Evolutionary conservation across 2,797 vertebrate species (phyloP).

Genomic region (Anguilla obscura): DNA sequence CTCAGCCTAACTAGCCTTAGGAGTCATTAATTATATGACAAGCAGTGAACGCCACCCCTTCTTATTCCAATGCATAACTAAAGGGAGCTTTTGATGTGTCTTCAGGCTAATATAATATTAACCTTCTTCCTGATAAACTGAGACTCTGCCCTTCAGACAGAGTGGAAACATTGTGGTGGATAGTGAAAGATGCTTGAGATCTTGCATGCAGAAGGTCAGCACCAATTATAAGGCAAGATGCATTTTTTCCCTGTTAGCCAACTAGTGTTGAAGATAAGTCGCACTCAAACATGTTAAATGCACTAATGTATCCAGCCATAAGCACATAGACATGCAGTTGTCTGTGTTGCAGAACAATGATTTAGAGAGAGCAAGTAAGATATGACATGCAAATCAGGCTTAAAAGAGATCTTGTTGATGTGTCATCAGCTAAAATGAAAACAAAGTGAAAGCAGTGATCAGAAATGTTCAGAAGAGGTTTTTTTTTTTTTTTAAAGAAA

Average conservation of each 20-base stretch:
- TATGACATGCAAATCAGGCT: background rate
- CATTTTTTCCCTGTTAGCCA: slow-evolving; percentile 53
- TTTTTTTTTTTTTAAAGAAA: background rate
- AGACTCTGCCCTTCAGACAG: background rate
- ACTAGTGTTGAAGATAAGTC: slow-evolving; percentile 54
- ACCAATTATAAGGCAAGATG: slow-evolving; percentile 18
- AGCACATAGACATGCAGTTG: background rate
- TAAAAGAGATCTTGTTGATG: background rate
- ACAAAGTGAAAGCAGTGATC: background rate
- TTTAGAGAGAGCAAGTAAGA: background rate
- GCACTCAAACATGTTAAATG: slow-evolving; percentile 6
- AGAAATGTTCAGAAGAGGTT: background rate
- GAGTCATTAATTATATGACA: background rate
- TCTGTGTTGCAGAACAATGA: background rate
- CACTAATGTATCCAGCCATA: background rate
- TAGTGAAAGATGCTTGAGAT: background rate
- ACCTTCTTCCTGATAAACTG: background rate
- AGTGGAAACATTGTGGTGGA: background rate
- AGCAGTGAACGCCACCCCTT: background rate
- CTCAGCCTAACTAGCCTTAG: background rate
- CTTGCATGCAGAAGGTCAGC: background rate
- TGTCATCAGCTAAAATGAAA: background rate
- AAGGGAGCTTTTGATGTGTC: background rate
- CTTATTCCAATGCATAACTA: background rate
- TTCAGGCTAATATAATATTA: slow-evolving; percentile 1